Percentiles rank a stretch among this genome's conserved stretches.
phyloP scores from a whole-genome alignment of 2,113 vertebrate genomes.

The Oncorhynchus mykiss region DNA sequence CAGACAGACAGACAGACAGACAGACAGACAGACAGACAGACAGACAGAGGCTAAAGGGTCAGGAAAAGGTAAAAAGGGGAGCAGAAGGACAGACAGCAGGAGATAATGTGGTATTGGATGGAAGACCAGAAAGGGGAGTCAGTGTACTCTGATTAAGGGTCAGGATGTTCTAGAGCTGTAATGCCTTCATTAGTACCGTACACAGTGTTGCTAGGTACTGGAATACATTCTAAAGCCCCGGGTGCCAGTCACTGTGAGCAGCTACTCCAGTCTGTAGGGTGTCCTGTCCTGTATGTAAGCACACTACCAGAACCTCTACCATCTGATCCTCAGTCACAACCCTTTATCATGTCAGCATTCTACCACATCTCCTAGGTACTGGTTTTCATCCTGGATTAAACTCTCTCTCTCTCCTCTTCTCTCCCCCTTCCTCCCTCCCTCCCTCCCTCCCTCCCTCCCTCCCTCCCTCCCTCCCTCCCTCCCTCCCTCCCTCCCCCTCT shows the following conservation, averaged over 20 bases:
- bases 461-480: accelerated
- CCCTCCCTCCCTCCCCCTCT: not conserved
- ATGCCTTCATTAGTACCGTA: not conserved
- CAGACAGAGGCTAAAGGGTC: no score
- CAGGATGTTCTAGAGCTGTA: not conserved
- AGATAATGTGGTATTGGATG: conserved; percentile 11
- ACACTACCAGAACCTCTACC: not conserved
- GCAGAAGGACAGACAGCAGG: not conserved
- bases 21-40: not conserved
- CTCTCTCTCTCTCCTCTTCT: not conserved
- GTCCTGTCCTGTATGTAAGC: not conserved
- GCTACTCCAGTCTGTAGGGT: not conserved
- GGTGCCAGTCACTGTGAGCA: not conserved
- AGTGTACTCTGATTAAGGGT: not conserved
- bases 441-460: no score
- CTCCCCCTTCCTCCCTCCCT: no score
- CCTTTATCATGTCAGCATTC: no score
- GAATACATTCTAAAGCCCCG: not conserved
- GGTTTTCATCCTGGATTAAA: not conserved
- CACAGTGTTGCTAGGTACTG: not conserved
- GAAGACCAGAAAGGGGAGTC: not conserved
- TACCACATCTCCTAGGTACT: no score
- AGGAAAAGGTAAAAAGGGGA: not conserved
- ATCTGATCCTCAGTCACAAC: no score
- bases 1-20: not conserved